Base-by-base conservation (phyloP, 1,140 invertebrate genomes). In the Geopemphigus sp. region DNA sequence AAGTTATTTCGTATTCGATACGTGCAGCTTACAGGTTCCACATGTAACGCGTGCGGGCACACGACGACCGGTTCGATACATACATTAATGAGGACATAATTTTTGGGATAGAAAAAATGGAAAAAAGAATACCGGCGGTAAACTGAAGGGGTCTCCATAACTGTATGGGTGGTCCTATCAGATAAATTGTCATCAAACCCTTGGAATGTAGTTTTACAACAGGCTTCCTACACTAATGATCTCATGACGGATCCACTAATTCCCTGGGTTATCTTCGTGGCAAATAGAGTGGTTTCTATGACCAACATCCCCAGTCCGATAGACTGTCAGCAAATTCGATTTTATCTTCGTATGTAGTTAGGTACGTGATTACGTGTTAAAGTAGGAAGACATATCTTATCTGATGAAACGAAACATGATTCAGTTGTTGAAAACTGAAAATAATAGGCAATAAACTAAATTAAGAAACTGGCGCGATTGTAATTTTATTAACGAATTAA, bases 151-250 rank as follows among this genome's bases (percentile, higher is more conserved):
- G 56, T 74, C 39, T 76, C 32, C 57, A 59, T 76, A 45, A 59
- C 29, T 12, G 39, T 39, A 78, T 63, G 74, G 74, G 74, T 78
- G 74, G 74, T 78, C 74, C 32, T 45, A 78, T 78, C 74, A 63
- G 74, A 78, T 78, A 78, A 78, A 78, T 78, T 78, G 74, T 78
- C 74, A 61, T 78, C 74, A 78, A 61, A 78, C 45, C 39, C 56
- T 78, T 24, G 56, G 74, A 78, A 61, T 61, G 74, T 63, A 78
- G 8, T 39, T 63, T 63, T 63, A 78, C 32, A 45, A 78, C 73
- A 61, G 39, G 39, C 57, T 50, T 50, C 56, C 22, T 78, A 10
- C 74, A 78, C 74, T 78, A 78, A 78, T 78, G 74, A 76, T 76
- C 73, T 59, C 56, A 10, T 63, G n/a, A n/a, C n/a, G 24, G 32